phyloP scores from a whole-genome alignment of 2,888 invertebrate genomes.

The Agelastica alni region DNA sequence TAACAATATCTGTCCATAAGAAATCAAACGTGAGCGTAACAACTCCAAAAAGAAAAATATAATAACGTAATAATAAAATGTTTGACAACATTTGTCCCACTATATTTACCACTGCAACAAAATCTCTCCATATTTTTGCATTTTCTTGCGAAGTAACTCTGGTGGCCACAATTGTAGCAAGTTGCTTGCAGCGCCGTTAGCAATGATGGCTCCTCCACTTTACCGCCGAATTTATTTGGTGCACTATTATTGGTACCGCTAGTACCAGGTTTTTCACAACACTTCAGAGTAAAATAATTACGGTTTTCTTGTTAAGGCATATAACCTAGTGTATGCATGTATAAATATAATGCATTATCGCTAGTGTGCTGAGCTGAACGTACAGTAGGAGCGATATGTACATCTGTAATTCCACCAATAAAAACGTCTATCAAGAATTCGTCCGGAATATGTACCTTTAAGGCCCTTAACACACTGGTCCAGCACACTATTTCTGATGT shows the following conservation, averaged over 20 bases:
- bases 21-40: too few relatives aligned
- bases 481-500: too few relatives aligned
- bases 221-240: too few relatives aligned
- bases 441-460: background rate
- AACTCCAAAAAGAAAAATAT: too few relatives aligned
- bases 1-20: too few relatives aligned
- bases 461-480: background rate
- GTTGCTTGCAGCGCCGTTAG: background rate
- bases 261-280: too few relatives aligned
- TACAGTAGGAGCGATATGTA: background rate
- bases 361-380: too few relatives aligned
- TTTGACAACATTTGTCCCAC: too few relatives aligned
- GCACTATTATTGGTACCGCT: too few relatives aligned
- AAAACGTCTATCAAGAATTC: background rate
- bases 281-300: background rate
- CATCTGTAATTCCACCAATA: background rate
- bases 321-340: background rate
- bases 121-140: too few relatives aligned
- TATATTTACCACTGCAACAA: too few relatives aligned
- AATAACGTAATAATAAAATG: too few relatives aligned
- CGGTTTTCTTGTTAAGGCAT: background rate
- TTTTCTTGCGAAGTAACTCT: background rate
- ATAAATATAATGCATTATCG: background rate
- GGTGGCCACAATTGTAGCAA: background rate
- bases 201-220: background rate